phyloP scores from a whole-genome alignment of 2,888 invertebrate genomes.

The Tiliacea aurago region DNA sequence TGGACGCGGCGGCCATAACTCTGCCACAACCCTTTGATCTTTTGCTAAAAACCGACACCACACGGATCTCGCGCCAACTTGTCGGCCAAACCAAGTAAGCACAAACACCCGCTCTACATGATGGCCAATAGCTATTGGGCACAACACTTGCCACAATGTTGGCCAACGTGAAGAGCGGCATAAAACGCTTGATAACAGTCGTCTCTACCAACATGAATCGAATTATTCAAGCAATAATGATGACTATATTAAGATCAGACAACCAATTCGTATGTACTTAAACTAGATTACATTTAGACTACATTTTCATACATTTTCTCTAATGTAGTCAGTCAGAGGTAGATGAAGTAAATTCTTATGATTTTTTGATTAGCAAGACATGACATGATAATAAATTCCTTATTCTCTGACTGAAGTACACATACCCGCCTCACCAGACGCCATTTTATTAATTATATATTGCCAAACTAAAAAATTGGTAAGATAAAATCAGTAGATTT shows the following conservation, averaged over 20 bases:
- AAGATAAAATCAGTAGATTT: constrained; percentile 65
- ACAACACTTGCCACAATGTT: too few relatives aligned
- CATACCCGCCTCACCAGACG: constrained; percentile 46
- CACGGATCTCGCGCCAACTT: too few relatives aligned
- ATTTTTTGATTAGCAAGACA: constrained; percentile 23
- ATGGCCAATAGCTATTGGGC: too few relatives aligned
- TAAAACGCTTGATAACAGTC: too few relatives aligned
- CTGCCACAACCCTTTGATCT: too few relatives aligned
- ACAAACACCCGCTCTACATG: too few relatives aligned
- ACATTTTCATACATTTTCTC: constrained; percentile 24
- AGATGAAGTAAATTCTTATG: constrained; percentile 23
- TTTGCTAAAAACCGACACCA: too few relatives aligned
- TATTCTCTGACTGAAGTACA: constrained; percentile 28
- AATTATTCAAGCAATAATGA: constrained; percentile 24
- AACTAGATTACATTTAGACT: constrained; percentile 27
- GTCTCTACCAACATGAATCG: background rate
- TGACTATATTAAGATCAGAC: constrained; percentile 11
- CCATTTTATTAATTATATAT: constrained; percentile 61
- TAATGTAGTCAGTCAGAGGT: constrained; percentile 32
- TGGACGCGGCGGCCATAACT: too few relatives aligned
- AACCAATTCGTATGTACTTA: constrained; percentile 22
- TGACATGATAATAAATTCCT: constrained; percentile 8
- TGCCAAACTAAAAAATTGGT: constrained; percentile 77
- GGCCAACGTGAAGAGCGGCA: too few relatives aligned
- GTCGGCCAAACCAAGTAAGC: too few relatives aligned